Conservation (phyloP, 1,140 invertebrate species). For the Drosophila busckii region DNA sequence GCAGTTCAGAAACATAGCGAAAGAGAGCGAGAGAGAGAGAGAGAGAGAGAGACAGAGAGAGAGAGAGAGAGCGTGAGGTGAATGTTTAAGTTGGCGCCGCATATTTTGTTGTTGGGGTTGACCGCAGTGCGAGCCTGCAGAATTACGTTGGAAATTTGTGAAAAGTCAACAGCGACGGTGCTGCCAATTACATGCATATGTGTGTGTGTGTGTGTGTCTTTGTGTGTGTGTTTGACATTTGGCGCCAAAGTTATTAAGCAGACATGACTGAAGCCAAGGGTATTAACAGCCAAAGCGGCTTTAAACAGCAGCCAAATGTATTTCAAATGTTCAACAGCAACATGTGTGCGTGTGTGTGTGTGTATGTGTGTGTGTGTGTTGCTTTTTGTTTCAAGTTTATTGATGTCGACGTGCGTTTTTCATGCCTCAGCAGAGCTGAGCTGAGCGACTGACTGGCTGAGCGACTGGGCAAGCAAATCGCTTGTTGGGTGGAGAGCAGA, state of each 20-base stretch:
- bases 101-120: too few species aligned
- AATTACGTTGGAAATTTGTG: slow-evolving; percentile 63
- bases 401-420: slow-evolving; percentile 65
- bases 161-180: slow-evolving; percentile 59
- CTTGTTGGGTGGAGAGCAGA: slow-evolving; percentile 24
- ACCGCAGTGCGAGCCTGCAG: slow-evolving; percentile 50
- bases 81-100: too few species aligned
- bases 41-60: too few species aligned
- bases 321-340: slow-evolving; percentile 29
- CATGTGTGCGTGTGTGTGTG: too few species aligned
- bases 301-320: slow-evolving; percentile 61
- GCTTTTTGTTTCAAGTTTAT: slow-evolving; percentile 67
- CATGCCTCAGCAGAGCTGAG: slow-evolving; percentile 43
- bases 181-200: slow-evolving; percentile 43
- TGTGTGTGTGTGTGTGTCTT: background rate
- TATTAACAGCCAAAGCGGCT: slow-evolving; percentile 47
- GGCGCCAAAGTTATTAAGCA: slow-evolving; percentile 70
- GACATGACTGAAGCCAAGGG: background rate
- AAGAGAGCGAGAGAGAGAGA: too few species aligned
- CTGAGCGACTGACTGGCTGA: background rate
- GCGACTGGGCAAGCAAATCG: background rate
- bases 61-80: too few species aligned
- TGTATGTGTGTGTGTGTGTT: too few species aligned
- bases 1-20: too few species aligned
- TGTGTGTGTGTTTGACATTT: slow-evolving; percentile 39